Base-by-base conservation (phyloP, 2,888 invertebrate species). In the Carterocephalus palaemon region DNA sequence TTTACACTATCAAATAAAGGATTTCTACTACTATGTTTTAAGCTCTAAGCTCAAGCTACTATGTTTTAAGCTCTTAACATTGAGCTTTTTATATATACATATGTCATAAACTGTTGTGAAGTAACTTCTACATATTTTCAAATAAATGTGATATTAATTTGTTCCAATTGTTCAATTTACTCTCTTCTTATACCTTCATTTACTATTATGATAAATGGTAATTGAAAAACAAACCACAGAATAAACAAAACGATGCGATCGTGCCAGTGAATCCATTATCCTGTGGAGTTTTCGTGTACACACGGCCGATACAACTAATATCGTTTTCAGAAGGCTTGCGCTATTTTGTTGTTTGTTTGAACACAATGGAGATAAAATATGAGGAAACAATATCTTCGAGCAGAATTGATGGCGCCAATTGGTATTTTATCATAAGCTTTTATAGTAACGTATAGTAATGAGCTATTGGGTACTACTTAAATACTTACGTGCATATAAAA, bases 251-350 rank as follows among this genome's bases (percentile, higher is more conserved):
- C n/a, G n/a, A 28, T 15, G 28, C 4, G 28, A 15, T 4, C 28
- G 28, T 28, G 28, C n/a, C 28, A 28, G 28, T 13, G 28, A 28
- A 28, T 28, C 13, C 28, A 28, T 28, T 28, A 28, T 15, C 15
- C 15, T 13, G 28, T 28, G 28, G 15, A n/a, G 13, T 15, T 28
- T n/a, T 28, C n/a, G 5, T 26, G 12, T 26, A 26, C 10, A 26
- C 13, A 7, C 28, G 26, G n/a, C 26, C 12, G 8, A 28, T 15
- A 28, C 28, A n/a, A 28, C 19, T 26, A 24, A 20, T 42, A 42
- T 42, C 41, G 33, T 19, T 42, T 33, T 33, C 33, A 20, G 41
- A 26, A 20, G 19, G 22, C 17, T 41, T 17, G 19, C 26, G 24
- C 23, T 31, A 40, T 40, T 40, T 23, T n/a, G 16, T 20, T 29